A percentile compares a stretch with the other conserved stretches of the same genome.
Conservation (phyloP, 2,888 invertebrate genomes). For the Automeris io region DNA sequence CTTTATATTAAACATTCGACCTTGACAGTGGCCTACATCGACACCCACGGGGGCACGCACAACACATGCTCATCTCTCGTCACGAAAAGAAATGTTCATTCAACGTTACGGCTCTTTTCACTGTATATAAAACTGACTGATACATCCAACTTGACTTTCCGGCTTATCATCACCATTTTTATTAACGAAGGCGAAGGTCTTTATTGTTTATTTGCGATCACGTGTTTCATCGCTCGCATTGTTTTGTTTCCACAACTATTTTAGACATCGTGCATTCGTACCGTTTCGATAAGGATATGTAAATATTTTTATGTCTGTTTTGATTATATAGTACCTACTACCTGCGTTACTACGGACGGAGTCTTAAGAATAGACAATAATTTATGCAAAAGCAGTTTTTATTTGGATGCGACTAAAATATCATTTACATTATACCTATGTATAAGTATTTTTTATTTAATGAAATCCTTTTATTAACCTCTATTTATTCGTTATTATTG, state of each 20-base stretch:
- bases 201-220: slow-evolving; percentile 15
- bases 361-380: no score
- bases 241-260: background rate
- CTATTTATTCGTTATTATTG: no score
- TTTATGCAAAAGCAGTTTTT: no score
- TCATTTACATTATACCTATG: no score
- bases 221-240: slow-evolving; percentile 11
- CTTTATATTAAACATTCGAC: slow-evolving; percentile 78
- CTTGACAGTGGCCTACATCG: slow-evolving; percentile 76
- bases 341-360: no score
- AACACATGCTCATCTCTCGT: slow-evolving; percentile 65
- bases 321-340: no score
- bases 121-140: slow-evolving; percentile 62
- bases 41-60: slow-evolving; percentile 66
- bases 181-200: slow-evolving; percentile 31
- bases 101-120: slow-evolving; percentile 61
- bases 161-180: slow-evolving; percentile 36
- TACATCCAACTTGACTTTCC: slow-evolving; percentile 27
- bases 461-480: no score
- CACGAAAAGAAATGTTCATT: slow-evolving; percentile 73
- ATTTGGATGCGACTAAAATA: no score
- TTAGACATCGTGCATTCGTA: no score
- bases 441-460: no score
- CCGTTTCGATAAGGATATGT: no score
- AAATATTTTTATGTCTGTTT: no score